phyloP scores from a whole-genome alignment of 92 coral and sea anemone genomes.

The Montipora capitata region DNA sequence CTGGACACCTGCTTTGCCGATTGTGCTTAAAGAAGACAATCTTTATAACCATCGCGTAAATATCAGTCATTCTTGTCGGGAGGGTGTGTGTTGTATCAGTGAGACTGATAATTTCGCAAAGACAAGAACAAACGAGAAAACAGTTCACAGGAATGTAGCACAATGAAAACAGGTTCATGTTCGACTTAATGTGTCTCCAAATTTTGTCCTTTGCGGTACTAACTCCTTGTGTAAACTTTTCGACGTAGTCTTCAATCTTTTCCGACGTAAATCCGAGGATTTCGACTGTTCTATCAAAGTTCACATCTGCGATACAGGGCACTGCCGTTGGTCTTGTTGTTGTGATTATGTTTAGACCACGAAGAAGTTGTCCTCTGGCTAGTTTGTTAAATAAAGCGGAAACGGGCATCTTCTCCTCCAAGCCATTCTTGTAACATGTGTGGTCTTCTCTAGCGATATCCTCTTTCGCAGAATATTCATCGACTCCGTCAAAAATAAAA shows the following conservation, averaged over 20 bases:
- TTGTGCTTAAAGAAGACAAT: constrained; percentile 38
- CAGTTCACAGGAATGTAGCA: too few species aligned
- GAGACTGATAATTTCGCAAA: background rate
- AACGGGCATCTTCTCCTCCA: constrained; percentile 3
- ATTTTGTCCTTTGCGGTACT: too few species aligned
- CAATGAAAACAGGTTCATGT: too few species aligned
- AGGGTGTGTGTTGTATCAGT: background rate
- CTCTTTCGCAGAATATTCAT: constrained; percentile 23
- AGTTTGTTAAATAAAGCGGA: background rate
- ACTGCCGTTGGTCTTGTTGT: too few species aligned
- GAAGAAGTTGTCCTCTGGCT: constrained; percentile 5
- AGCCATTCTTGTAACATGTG: too few species aligned
- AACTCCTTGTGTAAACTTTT: too few species aligned
- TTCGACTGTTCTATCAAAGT: too few species aligned
- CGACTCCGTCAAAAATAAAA: constrained; percentile 67
- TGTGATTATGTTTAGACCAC: background rate
- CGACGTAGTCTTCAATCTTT: too few species aligned
- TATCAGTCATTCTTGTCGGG: constrained; percentile 51
- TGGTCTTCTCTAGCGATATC: constrained; percentile 12
- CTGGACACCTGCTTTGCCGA: background rate
- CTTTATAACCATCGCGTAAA: constrained; percentile 39
- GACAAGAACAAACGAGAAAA: constrained; percentile 39
- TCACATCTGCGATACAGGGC: too few species aligned
- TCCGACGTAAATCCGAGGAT: too few species aligned
- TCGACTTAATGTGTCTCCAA: too few species aligned